A percentile compares a stretch with the other conserved stretches of the same genome.
Conservation (phyloP, 2,113 vertebrate genomes). For the Anguilla rostrata region DNA sequence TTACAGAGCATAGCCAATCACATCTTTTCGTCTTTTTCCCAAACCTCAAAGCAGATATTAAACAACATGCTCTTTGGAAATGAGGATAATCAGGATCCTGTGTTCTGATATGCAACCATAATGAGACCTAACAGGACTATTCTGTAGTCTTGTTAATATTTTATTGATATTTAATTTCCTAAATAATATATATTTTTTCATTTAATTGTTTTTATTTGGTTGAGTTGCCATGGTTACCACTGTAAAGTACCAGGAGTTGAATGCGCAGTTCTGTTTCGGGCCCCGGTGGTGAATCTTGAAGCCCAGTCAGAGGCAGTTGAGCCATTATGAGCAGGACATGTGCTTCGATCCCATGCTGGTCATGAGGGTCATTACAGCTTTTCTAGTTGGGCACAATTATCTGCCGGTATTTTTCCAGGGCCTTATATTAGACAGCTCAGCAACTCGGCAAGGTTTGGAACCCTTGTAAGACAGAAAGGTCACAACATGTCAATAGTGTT, state of each 20-base stretch:
- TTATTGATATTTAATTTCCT: slow-evolving; percentile 61
- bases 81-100: not conserved
- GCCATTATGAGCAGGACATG: not conserved
- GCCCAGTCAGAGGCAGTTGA: not conserved
- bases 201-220: slow-evolving; percentile 50
- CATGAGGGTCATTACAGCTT: not conserved
- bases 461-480: not conserved
- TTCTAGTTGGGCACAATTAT: not conserved
- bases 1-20: not conserved
- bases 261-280: not conserved
- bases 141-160: slow-evolving; percentile 25
- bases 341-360: slow-evolving; percentile 13
- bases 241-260: not conserved
- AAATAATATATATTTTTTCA: slow-evolving; percentile 34
- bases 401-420: not conserved
- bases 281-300: not conserved
- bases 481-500: not conserved
- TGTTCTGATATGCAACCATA: not conserved
- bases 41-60: not conserved
- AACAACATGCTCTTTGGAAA: not conserved
- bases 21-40: not conserved
- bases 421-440: not conserved
- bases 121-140: slow-evolving; percentile 8
- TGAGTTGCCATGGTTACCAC: slow-evolving; percentile 35
- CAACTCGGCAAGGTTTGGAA: not conserved